A percentile compares a stretch with the other conserved stretches of the same genome.
Evolutionary conservation across 2,888 invertebrate genomes (phyloP).

Genomic region (Melipona beecheii): DNA sequence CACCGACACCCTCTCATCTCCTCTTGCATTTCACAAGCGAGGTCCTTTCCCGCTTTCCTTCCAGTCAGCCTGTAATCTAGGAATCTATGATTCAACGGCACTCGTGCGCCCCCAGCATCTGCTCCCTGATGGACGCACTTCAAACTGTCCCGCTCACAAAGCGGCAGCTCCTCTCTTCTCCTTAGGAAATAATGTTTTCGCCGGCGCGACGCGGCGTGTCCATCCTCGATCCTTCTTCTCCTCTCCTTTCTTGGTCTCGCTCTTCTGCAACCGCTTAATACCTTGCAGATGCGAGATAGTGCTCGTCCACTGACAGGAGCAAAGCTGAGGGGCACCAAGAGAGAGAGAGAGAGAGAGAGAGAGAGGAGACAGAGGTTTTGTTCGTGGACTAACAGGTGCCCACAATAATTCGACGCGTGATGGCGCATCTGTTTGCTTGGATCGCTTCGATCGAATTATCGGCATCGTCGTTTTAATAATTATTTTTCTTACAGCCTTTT

Average conservation of each 20-base stretch:
- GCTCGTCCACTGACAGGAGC: slow-evolving; percentile 9
- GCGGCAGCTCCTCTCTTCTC: slow-evolving; percentile 60
- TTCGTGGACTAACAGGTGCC: slow-evolving; percentile 43
- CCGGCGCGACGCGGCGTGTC: slow-evolving; percentile 10
- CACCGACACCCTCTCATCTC: slow-evolving; percentile 50
- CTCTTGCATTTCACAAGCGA: slow-evolving; percentile 66
- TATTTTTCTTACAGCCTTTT: no score
- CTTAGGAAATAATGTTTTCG: slow-evolving; percentile 69
- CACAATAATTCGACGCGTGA: slow-evolving; percentile 25
- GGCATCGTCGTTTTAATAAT: not conserved
- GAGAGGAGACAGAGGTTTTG: slow-evolving; percentile 18
- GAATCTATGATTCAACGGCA: slow-evolving; percentile 81
- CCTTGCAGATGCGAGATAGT: slow-evolving; percentile 47
- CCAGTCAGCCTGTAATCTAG: slow-evolving; percentile 76
- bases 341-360: no score
- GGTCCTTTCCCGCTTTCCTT: slow-evolving; percentile 66
- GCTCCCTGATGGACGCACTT: slow-evolving; percentile 69
- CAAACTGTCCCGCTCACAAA: slow-evolving; percentile 68
- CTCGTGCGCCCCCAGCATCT: slow-evolving; percentile 78
- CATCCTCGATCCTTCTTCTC: not conserved
- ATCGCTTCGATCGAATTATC: not conserved
- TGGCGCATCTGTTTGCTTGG: not conserved
- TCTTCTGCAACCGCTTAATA: slow-evolving; percentile 38
- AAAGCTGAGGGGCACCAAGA: slow-evolving; percentile 7
- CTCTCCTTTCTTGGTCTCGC: not conserved